These are phyloP conservation scores for Tupaia tana DNA, from an alignment of 2,113 vertebrate genomes.

Conservation along the genomic window DNA sequence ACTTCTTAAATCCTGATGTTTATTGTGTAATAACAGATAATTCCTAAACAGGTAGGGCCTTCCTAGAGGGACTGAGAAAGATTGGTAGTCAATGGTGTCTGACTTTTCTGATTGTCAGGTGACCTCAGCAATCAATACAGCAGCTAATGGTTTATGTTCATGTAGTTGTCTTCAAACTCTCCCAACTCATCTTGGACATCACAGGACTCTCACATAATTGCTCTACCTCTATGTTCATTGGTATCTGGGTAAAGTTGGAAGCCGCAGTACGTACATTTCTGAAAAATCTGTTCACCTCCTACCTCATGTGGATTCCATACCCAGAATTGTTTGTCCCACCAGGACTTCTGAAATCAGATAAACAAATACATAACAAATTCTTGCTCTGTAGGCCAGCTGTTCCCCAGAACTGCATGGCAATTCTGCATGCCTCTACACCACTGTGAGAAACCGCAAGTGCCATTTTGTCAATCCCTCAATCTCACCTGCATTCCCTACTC, in stretches of 20 bases:
- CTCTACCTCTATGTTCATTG: neutral
- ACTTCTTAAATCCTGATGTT: neutral
- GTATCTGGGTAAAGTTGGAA: neutral
- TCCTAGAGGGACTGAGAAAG: neutral
- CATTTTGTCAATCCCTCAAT: neutral
- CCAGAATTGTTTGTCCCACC: neutral
- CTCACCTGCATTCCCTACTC: neutral
- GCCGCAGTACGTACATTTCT: neutral
- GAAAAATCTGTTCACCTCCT: neutral
- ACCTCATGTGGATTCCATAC: neutral
- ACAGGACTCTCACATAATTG: neutral
- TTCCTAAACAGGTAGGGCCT: neutral
- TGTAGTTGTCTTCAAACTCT: neutral
- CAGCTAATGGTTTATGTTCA: neutral
- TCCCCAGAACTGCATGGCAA: neutral
- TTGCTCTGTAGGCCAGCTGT: neutral
- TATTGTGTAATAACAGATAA: neutral
- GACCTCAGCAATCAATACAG: neutral
- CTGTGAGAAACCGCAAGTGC: neutral
- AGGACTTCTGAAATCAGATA: neutral
- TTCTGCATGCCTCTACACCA: rapidly evolving
- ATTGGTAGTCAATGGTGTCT: neutral
- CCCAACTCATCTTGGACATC: neutral
- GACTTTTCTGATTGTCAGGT: neutral
- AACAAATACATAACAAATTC: neutral